Percentiles rank a stretch among this genome's conserved stretches.
Conservation (phyloP, 2,888 invertebrate species). For the Agriopis leucophaearia region DNA sequence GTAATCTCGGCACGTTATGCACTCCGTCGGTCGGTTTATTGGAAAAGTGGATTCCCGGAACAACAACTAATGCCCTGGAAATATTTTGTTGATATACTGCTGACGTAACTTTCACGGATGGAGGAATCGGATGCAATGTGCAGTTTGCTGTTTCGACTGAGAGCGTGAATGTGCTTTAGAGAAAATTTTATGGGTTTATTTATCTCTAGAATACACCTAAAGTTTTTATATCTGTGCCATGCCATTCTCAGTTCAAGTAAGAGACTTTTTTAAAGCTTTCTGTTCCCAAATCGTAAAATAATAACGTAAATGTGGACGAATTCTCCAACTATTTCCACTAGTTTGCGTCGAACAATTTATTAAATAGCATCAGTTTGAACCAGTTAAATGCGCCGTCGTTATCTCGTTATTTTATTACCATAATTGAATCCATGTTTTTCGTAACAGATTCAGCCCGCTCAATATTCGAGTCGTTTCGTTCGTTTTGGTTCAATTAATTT, state of each 20-base stretch:
- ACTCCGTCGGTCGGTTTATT: conserved; percentile 76
- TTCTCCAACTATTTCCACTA: not conserved
- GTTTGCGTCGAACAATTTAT: conserved; percentile 1
- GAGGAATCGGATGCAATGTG: conserved; percentile 25
- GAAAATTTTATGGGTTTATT: conserved; percentile 14
- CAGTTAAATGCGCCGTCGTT: conserved; percentile 25
- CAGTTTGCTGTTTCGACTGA: conserved; percentile 24
- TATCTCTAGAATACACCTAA: not conserved
- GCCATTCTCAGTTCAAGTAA: no score
- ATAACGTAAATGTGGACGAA: not conserved
- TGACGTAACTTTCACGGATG: conserved; percentile 40
- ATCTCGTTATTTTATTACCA: conserved; percentile 43
- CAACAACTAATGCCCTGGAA: conserved; percentile 57
- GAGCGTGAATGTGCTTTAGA: conserved; percentile 14
- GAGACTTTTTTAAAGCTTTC: not conserved
- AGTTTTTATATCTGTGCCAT: no score
- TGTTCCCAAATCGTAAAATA: not conserved
- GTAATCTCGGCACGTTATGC: conserved; percentile 82
- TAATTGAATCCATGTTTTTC: conserved; percentile 44
- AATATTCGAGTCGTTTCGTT: conserved; percentile 71
- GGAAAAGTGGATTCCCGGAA: conserved; percentile 72
- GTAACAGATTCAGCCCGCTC: conserved; percentile 55
- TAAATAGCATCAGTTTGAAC: conserved; percentile 27
- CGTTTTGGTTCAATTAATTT: conserved; percentile 80
- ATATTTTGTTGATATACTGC: conserved; percentile 52